Conservation (phyloP, 2,888 invertebrate species). For the Rapana venosa region DNA sequence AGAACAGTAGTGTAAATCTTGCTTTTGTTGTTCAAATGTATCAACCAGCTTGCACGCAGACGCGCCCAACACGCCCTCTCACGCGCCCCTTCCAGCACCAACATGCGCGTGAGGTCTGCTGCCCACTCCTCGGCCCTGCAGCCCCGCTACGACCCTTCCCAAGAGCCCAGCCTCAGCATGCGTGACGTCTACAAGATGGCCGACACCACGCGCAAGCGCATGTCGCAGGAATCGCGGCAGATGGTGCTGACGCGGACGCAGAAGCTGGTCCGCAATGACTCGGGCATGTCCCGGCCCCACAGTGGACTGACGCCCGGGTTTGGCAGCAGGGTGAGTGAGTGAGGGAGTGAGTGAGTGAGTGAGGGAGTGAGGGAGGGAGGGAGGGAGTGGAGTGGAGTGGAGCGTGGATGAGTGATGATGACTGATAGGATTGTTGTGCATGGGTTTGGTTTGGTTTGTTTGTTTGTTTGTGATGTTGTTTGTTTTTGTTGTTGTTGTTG, state of each 20-base stretch:
- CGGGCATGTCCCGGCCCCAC: slow-evolving; percentile 25
- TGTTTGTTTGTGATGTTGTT: no score
- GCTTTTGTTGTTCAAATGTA: no score
- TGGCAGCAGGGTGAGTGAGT: background rate
- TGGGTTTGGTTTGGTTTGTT: no score
- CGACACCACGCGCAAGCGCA: slow-evolving; percentile 43
- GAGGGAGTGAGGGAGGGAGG: no score
- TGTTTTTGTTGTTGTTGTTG: no score
- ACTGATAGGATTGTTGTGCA: no score
- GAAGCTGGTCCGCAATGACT: slow-evolving; percentile 39
- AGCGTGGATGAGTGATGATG: no score
- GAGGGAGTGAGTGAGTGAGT: no score
- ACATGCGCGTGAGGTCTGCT: background rate
- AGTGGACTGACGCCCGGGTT: background rate
- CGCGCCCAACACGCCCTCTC: background rate
- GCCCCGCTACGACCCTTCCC: background rate
- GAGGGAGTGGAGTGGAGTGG: no score
- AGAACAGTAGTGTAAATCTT: no score
- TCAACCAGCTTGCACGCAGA: no score
- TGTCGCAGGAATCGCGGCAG: slow-evolving; percentile 42
- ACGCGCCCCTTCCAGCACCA: background rate
- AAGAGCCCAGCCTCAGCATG: slow-evolving; percentile 16
- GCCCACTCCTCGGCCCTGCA: background rate
- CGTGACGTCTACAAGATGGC: slow-evolving; percentile 47
- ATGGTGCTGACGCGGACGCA: slow-evolving; percentile 45